Conservation (phyloP, 2,113 vertebrate genomes). For the Eudyptes chrysolophus region DNA sequence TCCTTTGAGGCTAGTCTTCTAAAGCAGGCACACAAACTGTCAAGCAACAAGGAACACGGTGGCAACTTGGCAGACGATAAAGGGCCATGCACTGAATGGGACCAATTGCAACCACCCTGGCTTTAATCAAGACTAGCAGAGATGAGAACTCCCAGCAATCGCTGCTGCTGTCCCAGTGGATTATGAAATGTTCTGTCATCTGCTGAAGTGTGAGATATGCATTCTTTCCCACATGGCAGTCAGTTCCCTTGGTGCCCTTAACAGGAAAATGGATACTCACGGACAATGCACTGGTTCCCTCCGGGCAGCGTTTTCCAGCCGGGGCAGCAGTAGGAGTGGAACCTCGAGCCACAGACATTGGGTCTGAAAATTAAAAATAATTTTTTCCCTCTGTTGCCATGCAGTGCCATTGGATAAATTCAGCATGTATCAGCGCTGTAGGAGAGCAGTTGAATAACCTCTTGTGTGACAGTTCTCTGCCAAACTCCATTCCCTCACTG, state of each 20-base stretch:
- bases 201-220: neutral
- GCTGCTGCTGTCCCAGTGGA: neutral
- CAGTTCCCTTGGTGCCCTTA: neutral
- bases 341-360: slow-evolving; percentile 96
- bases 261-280: slow-evolving; percentile 80
- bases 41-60: neutral
- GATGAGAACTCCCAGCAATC: neutral
- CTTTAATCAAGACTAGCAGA: neutral
- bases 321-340: slow-evolving; percentile 97
- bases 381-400: neutral
- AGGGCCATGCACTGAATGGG: neutral
- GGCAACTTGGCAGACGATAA: neutral
- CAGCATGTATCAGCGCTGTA: neutral
- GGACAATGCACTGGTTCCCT: slow-evolving; percentile 98
- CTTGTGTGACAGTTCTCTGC: neutral
- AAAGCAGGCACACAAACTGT: neutral
- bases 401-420: neutral
- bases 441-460: neutral
- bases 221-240: neutral
- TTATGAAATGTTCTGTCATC: neutral
- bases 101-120: neutral
- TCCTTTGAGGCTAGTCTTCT: neutral
- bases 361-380: slow-evolving; percentile 78
- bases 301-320: slow-evolving; percentile 97
- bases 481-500: neutral